These are phyloP conservation scores for Cyanocitta stelleri DNA, from an alignment of 2,113 vertebrate species.

Conservation along the genomic window DNA sequence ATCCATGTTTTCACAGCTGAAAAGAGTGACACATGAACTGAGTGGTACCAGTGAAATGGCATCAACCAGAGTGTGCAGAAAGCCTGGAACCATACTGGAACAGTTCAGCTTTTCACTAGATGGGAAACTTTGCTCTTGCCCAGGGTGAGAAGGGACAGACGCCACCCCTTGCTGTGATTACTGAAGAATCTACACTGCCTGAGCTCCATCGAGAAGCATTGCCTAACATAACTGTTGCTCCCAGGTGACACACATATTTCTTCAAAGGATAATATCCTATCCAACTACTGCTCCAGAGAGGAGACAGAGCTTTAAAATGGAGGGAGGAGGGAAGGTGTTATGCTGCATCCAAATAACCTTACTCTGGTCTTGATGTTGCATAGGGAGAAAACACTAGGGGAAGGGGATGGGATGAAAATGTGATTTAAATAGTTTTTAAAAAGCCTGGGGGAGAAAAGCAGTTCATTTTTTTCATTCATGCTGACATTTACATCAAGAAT, in stretches of 20 bases:
- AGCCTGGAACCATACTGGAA: neutral
- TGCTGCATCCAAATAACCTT: neutral
- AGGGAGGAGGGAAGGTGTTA: neutral
- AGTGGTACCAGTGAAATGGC: neutral
- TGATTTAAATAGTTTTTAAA: neutral
- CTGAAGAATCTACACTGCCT: neutral
- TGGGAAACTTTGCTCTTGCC: neutral
- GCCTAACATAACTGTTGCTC: neutral
- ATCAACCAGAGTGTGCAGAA: neutral
- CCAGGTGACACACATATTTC: neutral
- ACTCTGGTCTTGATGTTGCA: neutral
- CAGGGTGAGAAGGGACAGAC: neutral
- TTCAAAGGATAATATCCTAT: neutral
- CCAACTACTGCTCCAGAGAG: neutral
- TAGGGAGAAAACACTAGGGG: neutral
- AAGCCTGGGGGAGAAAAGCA: constrained; percentile 15
- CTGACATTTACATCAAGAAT: neutral
- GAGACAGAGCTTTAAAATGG: neutral
- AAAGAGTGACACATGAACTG: neutral
- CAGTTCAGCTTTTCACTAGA: neutral
- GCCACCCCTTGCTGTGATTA: neutral
- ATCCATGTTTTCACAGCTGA: neutral
- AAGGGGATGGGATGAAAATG: neutral
- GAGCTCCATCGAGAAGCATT: neutral
- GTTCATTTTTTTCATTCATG: neutral